Evolutionary conservation across 1,140 invertebrate species (phyloP).

Genomic region (Drosophila arawakana): DNA sequence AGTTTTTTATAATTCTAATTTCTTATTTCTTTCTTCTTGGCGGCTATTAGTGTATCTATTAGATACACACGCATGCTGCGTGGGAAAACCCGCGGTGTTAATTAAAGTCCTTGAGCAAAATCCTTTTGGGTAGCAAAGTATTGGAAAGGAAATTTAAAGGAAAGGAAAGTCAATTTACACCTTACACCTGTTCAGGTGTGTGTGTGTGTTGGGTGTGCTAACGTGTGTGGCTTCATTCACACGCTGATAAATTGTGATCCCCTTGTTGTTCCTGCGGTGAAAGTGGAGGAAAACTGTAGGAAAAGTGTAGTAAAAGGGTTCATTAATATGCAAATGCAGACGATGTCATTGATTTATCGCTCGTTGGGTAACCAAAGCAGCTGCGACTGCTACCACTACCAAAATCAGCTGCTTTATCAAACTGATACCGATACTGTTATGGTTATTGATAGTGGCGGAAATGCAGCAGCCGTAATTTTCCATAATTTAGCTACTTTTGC

Average conservation of each 20-base stretch:
- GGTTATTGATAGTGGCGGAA: constrained; percentile 40
- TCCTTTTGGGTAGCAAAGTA: constrained; percentile 33
- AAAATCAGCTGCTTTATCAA: constrained; percentile 32
- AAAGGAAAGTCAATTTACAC: constrained; percentile 73
- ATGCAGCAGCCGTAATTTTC: constrained; percentile 51
- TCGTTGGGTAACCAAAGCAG: constrained; percentile 14
- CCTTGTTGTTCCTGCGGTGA: constrained; percentile 46
- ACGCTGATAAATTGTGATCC: constrained; percentile 68
- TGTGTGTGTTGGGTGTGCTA: neutral
- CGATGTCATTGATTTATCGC: constrained; percentile 78
- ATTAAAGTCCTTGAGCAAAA: constrained; percentile 73
- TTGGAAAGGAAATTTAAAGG: too few relatives aligned
- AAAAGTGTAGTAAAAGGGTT: constrained; percentile 45
- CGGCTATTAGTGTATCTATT: constrained; percentile 77
- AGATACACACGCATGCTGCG: constrained; percentile 63
- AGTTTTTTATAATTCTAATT: constrained; percentile 71
- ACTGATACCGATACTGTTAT: constrained; percentile 6
- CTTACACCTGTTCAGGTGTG: constrained; percentile 62
- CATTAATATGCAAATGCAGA: constrained; percentile 69
- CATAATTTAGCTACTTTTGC: constrained; percentile 58
- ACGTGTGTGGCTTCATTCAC: constrained; percentile 79
- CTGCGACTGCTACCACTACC: neutral
- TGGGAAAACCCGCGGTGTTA: constrained; percentile 77
- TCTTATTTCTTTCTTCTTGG: constrained; percentile 67
- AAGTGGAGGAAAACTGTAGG: constrained; percentile 47